phyloP scores from a whole-genome alignment of 2,888 invertebrate species.

The Myathropa florea region DNA sequence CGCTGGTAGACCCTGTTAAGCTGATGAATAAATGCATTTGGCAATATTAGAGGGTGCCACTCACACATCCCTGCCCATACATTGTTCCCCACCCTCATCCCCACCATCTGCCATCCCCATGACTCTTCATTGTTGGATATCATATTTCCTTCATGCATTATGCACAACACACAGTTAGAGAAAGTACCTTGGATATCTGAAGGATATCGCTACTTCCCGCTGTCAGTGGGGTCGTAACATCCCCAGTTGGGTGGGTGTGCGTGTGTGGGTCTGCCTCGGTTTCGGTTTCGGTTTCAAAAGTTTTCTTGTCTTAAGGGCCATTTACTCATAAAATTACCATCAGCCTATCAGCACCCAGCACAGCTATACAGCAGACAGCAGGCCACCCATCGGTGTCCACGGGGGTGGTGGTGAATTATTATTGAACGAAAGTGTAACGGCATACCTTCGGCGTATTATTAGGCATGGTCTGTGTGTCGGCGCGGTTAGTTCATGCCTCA shows the following conservation, averaged over 20 bases:
- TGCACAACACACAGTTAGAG: constrained; percentile 57
- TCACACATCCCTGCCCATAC: too few relatives aligned
- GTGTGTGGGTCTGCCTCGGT: background rate
- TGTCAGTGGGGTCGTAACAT: background rate
- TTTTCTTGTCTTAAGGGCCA: constrained; percentile 66
- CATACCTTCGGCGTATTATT: constrained; percentile 60
- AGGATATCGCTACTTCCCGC: constrained; percentile 46
- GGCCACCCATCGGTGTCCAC: background rate
- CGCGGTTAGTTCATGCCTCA: constrained; percentile 44
- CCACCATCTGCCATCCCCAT: background rate
- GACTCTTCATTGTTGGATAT: constrained; percentile 41
- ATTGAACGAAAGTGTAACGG: constrained; percentile 56
- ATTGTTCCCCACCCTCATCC: too few relatives aligned
- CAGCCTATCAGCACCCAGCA: constrained; percentile 61
- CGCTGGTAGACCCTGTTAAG: background rate
- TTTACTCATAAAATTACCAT: constrained; percentile 71
- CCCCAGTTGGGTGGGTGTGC: background rate
- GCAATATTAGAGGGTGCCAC: constrained; percentile 7
- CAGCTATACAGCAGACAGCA: too few relatives aligned
- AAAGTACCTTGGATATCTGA: constrained; percentile 32
- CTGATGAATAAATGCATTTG: background rate
- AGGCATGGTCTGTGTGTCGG: constrained; percentile 26
- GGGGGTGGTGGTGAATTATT: constrained; percentile 46
- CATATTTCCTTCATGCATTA: constrained; percentile 71
- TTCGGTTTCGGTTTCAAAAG: constrained; percentile 61